phyloP scores from a whole-genome alignment of 2,113 vertebrate species.

The Corythornis cristatus region DNA sequence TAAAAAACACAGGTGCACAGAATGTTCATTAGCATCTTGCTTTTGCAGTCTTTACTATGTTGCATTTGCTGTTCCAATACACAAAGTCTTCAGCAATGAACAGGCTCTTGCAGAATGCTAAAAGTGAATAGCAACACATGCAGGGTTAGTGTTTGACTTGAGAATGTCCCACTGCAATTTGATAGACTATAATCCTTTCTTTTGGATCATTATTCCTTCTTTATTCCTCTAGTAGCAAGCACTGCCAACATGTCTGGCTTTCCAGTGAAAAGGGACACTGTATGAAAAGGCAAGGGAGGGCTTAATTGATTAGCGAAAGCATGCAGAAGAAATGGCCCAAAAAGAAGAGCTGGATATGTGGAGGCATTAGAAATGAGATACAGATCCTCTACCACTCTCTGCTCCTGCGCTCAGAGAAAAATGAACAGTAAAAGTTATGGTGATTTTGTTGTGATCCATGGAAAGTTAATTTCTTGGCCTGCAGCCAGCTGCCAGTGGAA shows the following conservation, averaged over 20 bases:
- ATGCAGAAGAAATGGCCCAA: not conserved
- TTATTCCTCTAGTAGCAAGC: not conserved
- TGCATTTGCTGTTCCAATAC: not conserved
- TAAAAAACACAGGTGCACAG: not conserved
- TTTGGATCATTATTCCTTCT: slow-evolving; percentile 23
- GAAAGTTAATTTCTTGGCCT: not conserved
- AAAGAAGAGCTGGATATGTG: not conserved
- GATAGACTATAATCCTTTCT: slow-evolving; percentile 19
- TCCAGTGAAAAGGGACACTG: not conserved
- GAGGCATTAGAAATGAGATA: not conserved
- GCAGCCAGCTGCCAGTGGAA: not conserved
- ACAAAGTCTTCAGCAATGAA: not conserved
- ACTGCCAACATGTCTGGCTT: slow-evolving; percentile 29
- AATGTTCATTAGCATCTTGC: not conserved
- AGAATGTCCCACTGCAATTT: slow-evolving; percentile 8
- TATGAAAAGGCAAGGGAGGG: not conserved
- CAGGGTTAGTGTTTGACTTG: not conserved
- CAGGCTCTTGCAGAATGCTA: not conserved
- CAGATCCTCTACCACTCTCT: not conserved
- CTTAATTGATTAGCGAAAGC: not conserved
- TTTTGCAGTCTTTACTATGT: not conserved
- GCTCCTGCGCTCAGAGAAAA: not conserved
- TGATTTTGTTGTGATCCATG: not conserved
- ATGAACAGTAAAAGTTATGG: not conserved
- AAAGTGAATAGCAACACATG: not conserved